Evolutionary conservation across 2,797 vertebrate genomes (phyloP).

Genomic region (Sylvia borin): DNA sequence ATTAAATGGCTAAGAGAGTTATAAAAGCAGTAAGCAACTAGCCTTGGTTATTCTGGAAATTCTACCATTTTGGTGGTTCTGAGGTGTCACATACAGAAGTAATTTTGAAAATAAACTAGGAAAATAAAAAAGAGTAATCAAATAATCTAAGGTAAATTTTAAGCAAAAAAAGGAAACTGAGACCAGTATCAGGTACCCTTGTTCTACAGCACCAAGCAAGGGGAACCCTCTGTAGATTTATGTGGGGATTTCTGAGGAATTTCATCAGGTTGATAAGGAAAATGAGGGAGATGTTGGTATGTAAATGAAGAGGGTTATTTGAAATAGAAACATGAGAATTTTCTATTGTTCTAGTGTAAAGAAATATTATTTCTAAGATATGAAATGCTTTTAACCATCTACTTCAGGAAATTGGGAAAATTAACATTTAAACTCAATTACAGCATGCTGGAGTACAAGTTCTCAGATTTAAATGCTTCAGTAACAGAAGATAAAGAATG

Average conservation of each 20-base stretch:
- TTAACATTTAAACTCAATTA: slow-evolving; percentile 51
- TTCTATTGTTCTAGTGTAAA: not conserved
- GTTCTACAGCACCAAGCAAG: not conserved
- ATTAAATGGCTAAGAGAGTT: not conserved
- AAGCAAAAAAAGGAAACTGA: not conserved
- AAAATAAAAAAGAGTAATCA: no score
- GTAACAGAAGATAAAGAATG: not conserved
- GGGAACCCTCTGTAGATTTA: not conserved
- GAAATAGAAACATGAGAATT: not conserved
- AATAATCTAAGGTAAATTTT: not conserved
- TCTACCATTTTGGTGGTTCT: not conserved
- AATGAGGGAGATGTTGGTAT: not conserved
- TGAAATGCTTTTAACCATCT: not conserved
- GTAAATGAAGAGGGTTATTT: not conserved
- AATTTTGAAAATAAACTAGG: not conserved
- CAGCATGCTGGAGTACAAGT: not conserved
- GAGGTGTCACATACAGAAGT: not conserved
- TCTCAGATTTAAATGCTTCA: slow-evolving; percentile 8
- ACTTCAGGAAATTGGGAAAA: slow-evolving; percentile 30
- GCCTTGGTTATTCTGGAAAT: not conserved
- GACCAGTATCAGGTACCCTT: not conserved
- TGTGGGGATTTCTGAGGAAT: not conserved
- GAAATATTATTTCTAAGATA: not conserved
- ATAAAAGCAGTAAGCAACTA: not conserved
- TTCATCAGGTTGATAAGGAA: not conserved